Evolutionary conservation across 2,888 invertebrate genomes (phyloP).

Genomic region (Periphyllus acericola): DNA sequence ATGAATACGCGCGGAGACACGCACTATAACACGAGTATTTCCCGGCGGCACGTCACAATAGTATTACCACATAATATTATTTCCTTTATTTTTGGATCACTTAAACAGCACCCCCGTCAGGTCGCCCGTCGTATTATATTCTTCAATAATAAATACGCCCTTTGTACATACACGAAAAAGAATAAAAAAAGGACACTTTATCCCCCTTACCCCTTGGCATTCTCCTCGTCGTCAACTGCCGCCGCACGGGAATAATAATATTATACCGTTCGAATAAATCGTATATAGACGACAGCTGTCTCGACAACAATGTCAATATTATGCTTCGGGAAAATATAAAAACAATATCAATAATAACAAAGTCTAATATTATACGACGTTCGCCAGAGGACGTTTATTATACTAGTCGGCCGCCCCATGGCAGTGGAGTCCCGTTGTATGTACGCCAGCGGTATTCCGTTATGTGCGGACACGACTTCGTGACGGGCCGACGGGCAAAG

Average conservation of each 20-base stretch:
- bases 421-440: neutral
- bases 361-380: constrained; percentile 26
- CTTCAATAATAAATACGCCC: neutral
- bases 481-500: neutral
- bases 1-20: neutral
- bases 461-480: neutral
- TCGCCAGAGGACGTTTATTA: neutral
- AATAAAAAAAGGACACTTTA: neutral
- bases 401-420: neutral
- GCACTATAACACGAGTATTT: neutral
- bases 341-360: constrained; percentile 34
- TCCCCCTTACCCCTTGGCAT: neutral
- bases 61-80: too few species aligned
- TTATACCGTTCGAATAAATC: constrained; percentile 42
- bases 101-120: neutral
- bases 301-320: constrained; percentile 42
- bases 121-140: neutral
- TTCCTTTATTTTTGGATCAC: neutral
- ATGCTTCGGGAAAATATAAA: neutral
- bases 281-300: constrained; percentile 32
- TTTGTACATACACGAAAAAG: neutral
- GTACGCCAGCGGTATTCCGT: neutral
- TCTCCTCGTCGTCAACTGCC: neutral
- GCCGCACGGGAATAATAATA: neutral
- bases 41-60: too few species aligned